Percentiles rank a stretch among this genome's conserved stretches.
phyloP scores from a whole-genome alignment of 2,888 invertebrate species.

The Heliconius hortense region DNA sequence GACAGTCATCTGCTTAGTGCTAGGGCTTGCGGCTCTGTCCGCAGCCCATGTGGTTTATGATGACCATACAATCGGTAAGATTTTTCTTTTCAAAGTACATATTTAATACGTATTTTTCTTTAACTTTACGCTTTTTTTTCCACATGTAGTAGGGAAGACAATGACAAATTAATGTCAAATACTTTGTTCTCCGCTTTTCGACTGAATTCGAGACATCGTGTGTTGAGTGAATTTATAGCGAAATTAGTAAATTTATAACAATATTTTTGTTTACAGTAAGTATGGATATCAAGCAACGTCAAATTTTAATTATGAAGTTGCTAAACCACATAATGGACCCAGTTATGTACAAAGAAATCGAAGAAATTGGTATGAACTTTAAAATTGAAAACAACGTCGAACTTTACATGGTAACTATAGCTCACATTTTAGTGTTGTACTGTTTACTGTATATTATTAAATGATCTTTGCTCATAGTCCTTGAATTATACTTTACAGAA shows the following conservation, averaged over 20 bases:
- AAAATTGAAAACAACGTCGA: slow-evolving; percentile 70
- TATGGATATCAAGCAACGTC: slow-evolving; percentile 67
- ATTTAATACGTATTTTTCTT: no score
- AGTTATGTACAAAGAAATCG: slow-evolving; percentile 72
- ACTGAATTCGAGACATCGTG: no score
- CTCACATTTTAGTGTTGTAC: not conserved
- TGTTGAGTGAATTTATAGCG: no score
- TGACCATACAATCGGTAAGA: slow-evolving; percentile 40
- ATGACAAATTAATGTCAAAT: no score
- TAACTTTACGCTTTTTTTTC: no score
- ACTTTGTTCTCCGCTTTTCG: no score
- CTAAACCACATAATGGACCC: slow-evolving; percentile 77
- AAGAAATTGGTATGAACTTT: slow-evolving; percentile 66
- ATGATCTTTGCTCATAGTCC: not conserved
- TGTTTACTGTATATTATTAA: not conserved
- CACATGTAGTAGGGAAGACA: no score
- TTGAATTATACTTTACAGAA: slow-evolving; percentile 63
- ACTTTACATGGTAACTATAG: slow-evolving; percentile 59
- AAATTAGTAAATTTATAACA: no score
- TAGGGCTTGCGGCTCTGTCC: slow-evolving; percentile 44
- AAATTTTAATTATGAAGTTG: slow-evolving; percentile 74
- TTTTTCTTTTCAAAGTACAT: not conserved
- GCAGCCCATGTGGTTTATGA: slow-evolving; percentile 42
- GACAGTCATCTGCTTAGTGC: slow-evolving; percentile 40
- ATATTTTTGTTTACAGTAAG: slow-evolving; percentile 56